These are phyloP conservation scores for Porites evermanni DNA, from an alignment of 92 coral and sea anemone species.

Conservation along the genomic window DNA sequence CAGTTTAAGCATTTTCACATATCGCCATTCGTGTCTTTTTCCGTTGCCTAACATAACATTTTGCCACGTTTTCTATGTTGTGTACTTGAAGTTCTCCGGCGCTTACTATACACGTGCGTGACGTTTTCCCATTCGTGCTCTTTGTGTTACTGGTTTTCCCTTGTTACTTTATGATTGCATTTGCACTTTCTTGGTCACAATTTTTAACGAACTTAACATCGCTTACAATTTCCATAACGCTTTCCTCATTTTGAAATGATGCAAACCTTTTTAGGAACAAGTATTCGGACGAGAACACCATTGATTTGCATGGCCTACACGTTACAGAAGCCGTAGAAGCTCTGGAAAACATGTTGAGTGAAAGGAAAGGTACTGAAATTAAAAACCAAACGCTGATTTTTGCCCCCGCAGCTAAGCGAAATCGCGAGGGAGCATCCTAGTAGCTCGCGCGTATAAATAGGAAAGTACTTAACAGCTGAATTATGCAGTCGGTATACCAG, in stretches of 20 bases:
- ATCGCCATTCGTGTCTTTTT: too few species aligned
- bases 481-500: too few species aligned
- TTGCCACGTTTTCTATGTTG: too few species aligned
- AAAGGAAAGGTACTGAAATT: constrained; percentile 7
- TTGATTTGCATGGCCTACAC: constrained; percentile 96
- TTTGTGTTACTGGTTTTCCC: background rate
- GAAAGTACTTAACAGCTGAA: too few species aligned
- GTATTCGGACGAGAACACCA: constrained; percentile 39
- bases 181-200: background rate
- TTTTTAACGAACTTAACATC: background rate
- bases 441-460: too few species aligned
- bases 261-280: constrained; percentile 45
- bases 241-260: background rate
- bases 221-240: background rate
- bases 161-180: too few species aligned
- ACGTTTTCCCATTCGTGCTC: background rate
- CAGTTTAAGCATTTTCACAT: too few species aligned
- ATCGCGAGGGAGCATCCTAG: too few species aligned
- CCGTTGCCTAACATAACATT: too few species aligned
- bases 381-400: too few species aligned
- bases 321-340: constrained; percentile 88
- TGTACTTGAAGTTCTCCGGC: background rate
- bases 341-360: constrained; percentile 57
- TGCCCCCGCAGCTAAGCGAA: too few species aligned
- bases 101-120: background rate